Base-by-base conservation (phyloP, 2,797 vertebrate species). In the Spinus pinus region DNA sequence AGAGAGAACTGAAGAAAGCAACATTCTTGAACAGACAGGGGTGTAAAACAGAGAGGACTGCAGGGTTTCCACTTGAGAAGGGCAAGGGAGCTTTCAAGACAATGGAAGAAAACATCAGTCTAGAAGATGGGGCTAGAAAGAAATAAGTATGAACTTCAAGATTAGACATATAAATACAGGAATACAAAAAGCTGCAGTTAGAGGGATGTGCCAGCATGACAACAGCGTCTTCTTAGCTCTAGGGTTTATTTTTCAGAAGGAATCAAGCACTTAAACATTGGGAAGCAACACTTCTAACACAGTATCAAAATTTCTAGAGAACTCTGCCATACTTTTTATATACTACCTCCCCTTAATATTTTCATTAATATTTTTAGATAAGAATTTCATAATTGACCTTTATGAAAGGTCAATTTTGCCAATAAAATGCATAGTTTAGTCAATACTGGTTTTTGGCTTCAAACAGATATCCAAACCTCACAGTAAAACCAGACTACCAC, bases 1-100 rank as follows among this genome's bases (percentile, higher is more conserved):
- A 82, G 64, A 28, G 50, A 94, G 89, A 88, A 90, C 35, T 44
- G 42, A 35, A 94, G 91, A 94, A 95, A 91, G 85, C 57, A 90
- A 81, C 82, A 72, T 90, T 94, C 94, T 85, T 93, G 61, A 93
- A 61, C 50, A 67, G 75, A 73, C 24, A 1, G 42, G 44, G 57
- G 22, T 44, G 27, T 28, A 23, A 89, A 94, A 90, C 3, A 74
- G 33, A 90, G 17, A 66, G 13, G 30, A 74, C 65, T 35, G 18
- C 35, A 21, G 49, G 60, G 53, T 61, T 90, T 62, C 28, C 33
- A 57, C 41, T 80, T 25, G 37, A 77, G 41, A 82, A 73, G 30
- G 28, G 50, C 39, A 73, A 50, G n/a, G 22, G 19, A 93, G 12
- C 16, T 89, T 87, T 54, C 2, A 2, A 56, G 33, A 88, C 0